These are phyloP conservation scores for Morbakka virulenta DNA, from an alignment of 30 jellyfish, hydroid and myxozoan species.

Conservation along the genomic window DNA sequence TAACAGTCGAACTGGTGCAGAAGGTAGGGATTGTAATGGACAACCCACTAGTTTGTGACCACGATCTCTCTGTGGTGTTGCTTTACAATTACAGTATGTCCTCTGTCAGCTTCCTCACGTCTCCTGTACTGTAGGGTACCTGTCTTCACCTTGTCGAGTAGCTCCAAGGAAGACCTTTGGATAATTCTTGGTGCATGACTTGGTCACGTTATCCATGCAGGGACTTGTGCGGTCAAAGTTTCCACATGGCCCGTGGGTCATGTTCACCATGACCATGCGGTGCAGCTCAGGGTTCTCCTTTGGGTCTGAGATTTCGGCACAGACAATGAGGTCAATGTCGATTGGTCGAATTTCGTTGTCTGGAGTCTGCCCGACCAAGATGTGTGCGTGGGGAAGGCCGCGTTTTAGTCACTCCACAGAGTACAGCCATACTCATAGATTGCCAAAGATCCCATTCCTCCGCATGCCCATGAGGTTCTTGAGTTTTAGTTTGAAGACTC, in stretches of 20 bases:
- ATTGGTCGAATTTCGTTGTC: background rate
- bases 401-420: too few relatives aligned
- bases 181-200: background rate
- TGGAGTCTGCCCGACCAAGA: background rate
- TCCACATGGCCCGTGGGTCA: slow-evolving; percentile 15
- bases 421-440: too few relatives aligned
- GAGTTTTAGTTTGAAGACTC: too few relatives aligned
- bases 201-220: slow-evolving; percentile 16
- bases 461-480: too few relatives aligned
- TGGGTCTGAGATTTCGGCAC: slow-evolving; percentile 9
- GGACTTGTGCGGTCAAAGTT: slow-evolving; percentile 1
- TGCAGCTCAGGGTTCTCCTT: background rate
- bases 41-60: slow-evolving; percentile 49
- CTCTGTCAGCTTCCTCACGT: slow-evolving; percentile 4
- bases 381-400: too few relatives aligned
- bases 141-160: slow-evolving; percentile 1
- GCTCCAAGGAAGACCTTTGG: background rate
- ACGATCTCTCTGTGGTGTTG: background rate
- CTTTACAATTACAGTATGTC: background rate
- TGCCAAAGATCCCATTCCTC: too few relatives aligned
- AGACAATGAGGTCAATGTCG: background rate
- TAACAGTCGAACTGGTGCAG: slow-evolving; percentile 41
- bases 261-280: background rate
- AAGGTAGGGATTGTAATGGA: slow-evolving; percentile 51
- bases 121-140: slow-evolving; percentile 15